Evolutionary conservation across 2,113 vertebrate species (phyloP).

Genomic region (Salminus brasiliensis): DNA sequence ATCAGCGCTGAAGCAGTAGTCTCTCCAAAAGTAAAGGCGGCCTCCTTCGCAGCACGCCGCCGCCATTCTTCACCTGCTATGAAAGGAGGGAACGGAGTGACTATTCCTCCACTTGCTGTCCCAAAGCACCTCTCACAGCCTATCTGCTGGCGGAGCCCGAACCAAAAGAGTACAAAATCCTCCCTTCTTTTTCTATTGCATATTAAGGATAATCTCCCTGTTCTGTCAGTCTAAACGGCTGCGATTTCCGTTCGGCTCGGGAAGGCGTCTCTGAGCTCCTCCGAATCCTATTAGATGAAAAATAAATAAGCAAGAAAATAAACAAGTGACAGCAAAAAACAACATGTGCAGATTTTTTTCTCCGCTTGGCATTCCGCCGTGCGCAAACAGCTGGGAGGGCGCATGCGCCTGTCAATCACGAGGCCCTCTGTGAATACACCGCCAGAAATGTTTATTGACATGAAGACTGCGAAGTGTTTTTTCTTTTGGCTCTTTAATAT

Average conservation of each 20-base stretch:
- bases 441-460: constrained; percentile 56
- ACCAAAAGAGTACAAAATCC: constrained; percentile 45
- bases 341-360: constrained; percentile 25
- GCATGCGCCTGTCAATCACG: constrained; percentile 67
- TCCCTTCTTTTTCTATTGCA: constrained; percentile 56
- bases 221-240: constrained; percentile 16
- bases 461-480: constrained; percentile 57
- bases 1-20: constrained; percentile 60
- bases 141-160: constrained; percentile 56
- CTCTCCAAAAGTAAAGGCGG: constrained; percentile 61
- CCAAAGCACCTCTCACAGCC: constrained; percentile 63
- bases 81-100: constrained; percentile 56
- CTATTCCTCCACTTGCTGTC: constrained; percentile 52
- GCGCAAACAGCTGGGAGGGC: constrained; percentile 61
- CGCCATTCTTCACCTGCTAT: constrained; percentile 51
- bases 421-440: constrained; percentile 66
- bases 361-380: constrained; percentile 46
- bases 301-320: constrained; percentile 35
- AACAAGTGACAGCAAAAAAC: constrained; percentile 29
- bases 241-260: neutral
- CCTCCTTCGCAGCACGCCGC: constrained; percentile 62
- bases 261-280: constrained; percentile 42
- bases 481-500: neutral
- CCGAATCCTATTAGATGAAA: constrained; percentile 57
- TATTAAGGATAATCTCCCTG: constrained; percentile 62